phyloP scores from a whole-genome alignment of 1,140 invertebrate species.

The Drosophila paulistorum region DNA sequence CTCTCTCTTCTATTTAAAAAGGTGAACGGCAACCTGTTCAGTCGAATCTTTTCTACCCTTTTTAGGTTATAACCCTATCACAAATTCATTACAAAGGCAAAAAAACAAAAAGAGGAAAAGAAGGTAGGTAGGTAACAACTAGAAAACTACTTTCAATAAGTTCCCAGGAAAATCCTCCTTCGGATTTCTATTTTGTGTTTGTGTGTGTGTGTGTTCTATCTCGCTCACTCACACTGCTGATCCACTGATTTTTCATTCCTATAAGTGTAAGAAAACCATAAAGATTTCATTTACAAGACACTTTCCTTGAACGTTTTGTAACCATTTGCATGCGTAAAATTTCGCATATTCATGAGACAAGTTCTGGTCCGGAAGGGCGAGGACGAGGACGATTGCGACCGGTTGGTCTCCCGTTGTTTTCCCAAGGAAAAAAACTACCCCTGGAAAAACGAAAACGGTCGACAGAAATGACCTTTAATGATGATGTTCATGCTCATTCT shows the following conservation, averaged over 20 bases:
- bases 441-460: conserved; percentile 27
- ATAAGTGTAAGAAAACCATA: conserved; percentile 42
- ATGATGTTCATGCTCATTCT: conserved; percentile 42
- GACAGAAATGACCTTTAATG: conserved; percentile 67
- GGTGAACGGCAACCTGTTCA: conserved; percentile 56
- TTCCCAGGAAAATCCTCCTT: conserved; percentile 45
- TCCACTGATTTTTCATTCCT: conserved; percentile 20
- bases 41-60: conserved; percentile 38
- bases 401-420: conserved; percentile 33
- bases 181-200: not conserved
- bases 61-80: conserved; percentile 30
- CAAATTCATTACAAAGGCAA: conserved; percentile 26
- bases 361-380: not conserved
- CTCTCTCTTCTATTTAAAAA: conserved; percentile 35
- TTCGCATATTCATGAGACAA: conserved; percentile 50
- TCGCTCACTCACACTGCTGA: conserved; percentile 1
- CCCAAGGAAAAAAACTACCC: conserved; percentile 60
- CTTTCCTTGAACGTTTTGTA: conserved; percentile 53
- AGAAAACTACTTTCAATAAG: conserved; percentile 49
- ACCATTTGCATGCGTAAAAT: conserved; percentile 73
- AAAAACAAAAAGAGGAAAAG: not conserved
- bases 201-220: not conserved
- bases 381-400: not conserved
- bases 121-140: not conserved
- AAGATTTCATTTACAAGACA: conserved; percentile 63